Evolutionary conservation across 2,888 invertebrate genomes (phyloP).

Genomic region (Syrista parreyssii): DNA sequence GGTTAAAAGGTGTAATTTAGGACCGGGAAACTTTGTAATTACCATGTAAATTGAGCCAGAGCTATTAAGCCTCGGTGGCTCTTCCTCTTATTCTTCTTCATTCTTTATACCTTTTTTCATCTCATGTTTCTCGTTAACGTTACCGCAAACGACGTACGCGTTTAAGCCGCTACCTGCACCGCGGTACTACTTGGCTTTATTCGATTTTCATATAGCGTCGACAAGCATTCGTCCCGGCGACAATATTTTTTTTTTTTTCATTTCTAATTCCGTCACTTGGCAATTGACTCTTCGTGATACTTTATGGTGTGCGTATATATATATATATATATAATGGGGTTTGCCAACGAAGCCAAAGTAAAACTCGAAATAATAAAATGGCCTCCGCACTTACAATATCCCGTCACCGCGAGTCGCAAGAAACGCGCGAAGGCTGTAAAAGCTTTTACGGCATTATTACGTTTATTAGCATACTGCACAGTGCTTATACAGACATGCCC

Average conservation of each 20-base stretch:
- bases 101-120: background rate
- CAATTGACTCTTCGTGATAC: background rate
- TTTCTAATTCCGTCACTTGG: background rate
- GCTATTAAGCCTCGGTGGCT: slow-evolving; percentile 2
- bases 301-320: background rate
- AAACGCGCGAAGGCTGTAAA: slow-evolving; percentile 21
- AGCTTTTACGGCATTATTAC: slow-evolving; percentile 35
- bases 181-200: background rate
- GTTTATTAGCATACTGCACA: slow-evolving; percentile 28
- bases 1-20: slow-evolving; percentile 40
- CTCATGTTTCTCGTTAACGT: background rate
- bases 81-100: background rate
- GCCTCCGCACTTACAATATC: background rate
- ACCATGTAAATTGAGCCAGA: slow-evolving; percentile 43
- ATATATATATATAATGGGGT: background rate
- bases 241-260: background rate
- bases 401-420: slow-evolving; percentile 6
- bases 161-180: background rate
- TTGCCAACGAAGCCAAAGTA: background rate
- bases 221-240: background rate
- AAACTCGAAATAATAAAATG: slow-evolving; percentile 6
- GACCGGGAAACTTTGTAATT: slow-evolving; percentile 42
- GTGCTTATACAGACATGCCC: background rate
- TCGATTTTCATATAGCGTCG: background rate
- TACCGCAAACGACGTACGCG: background rate